Conservation (phyloP, 2,888 invertebrate genomes). For the Mythimna loreyi region DNA sequence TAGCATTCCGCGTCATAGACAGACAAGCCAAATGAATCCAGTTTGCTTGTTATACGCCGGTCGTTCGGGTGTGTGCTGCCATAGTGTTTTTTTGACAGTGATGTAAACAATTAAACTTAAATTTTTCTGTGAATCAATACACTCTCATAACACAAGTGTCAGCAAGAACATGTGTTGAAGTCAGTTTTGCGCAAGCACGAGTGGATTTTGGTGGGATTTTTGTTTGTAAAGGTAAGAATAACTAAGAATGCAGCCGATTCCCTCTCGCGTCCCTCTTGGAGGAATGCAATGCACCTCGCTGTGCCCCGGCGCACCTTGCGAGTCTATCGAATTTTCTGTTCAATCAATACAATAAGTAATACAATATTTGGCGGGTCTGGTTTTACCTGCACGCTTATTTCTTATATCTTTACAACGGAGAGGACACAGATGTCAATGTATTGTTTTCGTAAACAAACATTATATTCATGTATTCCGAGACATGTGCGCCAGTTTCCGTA, state of each 20-base stretch:
- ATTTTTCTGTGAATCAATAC: constrained; percentile 73
- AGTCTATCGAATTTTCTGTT: constrained; percentile 77
- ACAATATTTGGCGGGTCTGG: constrained; percentile 36
- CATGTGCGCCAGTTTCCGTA: constrained; percentile 54
- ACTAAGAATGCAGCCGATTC: constrained; percentile 86
- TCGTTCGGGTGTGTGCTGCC: constrained; percentile 77
- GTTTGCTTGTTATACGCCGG: constrained; percentile 86
- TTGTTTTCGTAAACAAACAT: constrained; percentile 65
- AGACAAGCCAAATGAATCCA: constrained; percentile 84
- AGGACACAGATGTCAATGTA: constrained; percentile 32
- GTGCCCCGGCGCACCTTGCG: constrained; percentile 87
- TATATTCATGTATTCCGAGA: constrained; percentile 42
- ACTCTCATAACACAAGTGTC: constrained; percentile 74
- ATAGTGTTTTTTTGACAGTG: constrained; percentile 77
- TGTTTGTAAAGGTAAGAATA: constrained; percentile 83
- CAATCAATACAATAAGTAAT: constrained; percentile 64
- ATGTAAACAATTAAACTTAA: constrained; percentile 85
- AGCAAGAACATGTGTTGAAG: constrained; percentile 78
- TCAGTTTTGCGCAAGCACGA: constrained; percentile 62
- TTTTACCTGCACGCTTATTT: constrained; percentile 8
- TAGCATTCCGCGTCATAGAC: constrained; percentile 86
- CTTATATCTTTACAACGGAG: background rate
- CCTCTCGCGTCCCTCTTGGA: constrained; percentile 88
- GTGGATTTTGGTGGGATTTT: constrained; percentile 69
- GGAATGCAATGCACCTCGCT: constrained; percentile 86